A percentile compares a stretch with the other conserved stretches of the same genome.
Evolutionary conservation across 1,140 invertebrate genomes (phyloP).

Genomic region (Zeugodacus cucurbitae): DNA sequence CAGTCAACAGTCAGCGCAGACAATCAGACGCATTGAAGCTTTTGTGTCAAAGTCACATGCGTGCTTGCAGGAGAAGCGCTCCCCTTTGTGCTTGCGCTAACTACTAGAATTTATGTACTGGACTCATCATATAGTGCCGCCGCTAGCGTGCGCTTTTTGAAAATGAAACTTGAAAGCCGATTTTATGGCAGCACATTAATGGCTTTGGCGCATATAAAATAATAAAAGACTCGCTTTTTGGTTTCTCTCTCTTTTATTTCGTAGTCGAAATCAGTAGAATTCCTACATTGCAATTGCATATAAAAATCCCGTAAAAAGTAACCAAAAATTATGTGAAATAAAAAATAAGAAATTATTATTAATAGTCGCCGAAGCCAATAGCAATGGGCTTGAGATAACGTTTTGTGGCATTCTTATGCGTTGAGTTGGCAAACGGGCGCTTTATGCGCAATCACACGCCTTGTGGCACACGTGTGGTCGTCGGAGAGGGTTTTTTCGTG

Average conservation of each 20-base stretch:
- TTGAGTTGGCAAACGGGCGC: neutral
- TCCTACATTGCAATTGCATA: conserved; percentile 23
- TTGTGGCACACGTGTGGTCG: conserved; percentile 24
- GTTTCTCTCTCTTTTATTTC: neutral
- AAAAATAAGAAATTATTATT: conserved; percentile 37
- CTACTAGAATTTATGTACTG: neutral
- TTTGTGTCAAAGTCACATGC: conserved; percentile 25
- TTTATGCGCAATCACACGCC: conserved; percentile 35
- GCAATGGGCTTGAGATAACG: conserved; percentile 2
- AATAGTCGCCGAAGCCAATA: neutral
- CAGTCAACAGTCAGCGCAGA: neutral
- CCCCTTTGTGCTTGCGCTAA: neutral
- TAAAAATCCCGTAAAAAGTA: conserved; percentile 35
- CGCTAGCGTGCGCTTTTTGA: neutral
- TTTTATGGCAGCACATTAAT: conserved; percentile 35
- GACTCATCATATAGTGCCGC: neutral
- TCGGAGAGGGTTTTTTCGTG: neutral
- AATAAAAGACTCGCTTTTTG: neutral
- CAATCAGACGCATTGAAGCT: conserved; percentile 5
- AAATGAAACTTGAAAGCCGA: conserved; percentile 32
- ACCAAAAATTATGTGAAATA: conserved; percentile 38
- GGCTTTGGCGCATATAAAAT: conserved; percentile 22
- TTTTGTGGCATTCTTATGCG: conserved; percentile 8
- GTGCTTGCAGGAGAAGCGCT: neutral
- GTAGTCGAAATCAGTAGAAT: neutral